Evolutionary conservation across 2,888 invertebrate genomes (phyloP).

Genomic region (Orchestes rusci): DNA sequence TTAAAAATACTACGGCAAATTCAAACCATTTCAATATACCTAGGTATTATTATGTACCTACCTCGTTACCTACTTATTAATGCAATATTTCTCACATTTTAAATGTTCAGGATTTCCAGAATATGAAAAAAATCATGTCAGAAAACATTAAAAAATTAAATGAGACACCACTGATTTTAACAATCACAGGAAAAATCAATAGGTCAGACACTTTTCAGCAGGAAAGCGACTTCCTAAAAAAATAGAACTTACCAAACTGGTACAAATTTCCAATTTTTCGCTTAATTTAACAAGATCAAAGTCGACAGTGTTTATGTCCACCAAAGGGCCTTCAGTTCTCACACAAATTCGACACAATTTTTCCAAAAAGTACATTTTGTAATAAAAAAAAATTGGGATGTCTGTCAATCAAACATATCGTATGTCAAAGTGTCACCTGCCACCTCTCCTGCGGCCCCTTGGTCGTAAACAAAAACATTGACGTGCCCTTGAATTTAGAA

Average conservation of each 20-base stretch:
- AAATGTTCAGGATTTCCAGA: too few relatives aligned
- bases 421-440: constrained; percentile 42
- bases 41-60: too few relatives aligned
- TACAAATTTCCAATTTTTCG: constrained; percentile 40
- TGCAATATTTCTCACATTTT: too few relatives aligned
- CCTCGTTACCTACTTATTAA: too few relatives aligned
- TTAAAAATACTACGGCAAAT: too few relatives aligned
- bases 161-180: constrained; percentile 13
- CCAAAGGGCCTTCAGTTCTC: constrained; percentile 36
- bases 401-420: constrained; percentile 40
- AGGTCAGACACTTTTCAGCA: constrained; percentile 32
- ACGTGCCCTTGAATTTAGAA: constrained; percentile 22
- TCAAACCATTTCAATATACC: too few relatives aligned
- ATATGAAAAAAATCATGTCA: too few relatives aligned
- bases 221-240: constrained; percentile 1
- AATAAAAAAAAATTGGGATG: constrained; percentile 31
- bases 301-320: constrained; percentile 38
- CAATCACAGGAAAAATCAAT: constrained; percentile 37
- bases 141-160: too few relatives aligned
- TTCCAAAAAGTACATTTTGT: constrained; percentile 42
- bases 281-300: constrained; percentile 39
- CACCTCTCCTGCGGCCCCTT: constrained; percentile 24
- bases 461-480: constrained; percentile 31
- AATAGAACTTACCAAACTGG: constrained; percentile 39
- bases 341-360: constrained; percentile 43